phyloP scores from a whole-genome alignment of 2,888 invertebrate genomes.

The Mamestra brassicae region DNA sequence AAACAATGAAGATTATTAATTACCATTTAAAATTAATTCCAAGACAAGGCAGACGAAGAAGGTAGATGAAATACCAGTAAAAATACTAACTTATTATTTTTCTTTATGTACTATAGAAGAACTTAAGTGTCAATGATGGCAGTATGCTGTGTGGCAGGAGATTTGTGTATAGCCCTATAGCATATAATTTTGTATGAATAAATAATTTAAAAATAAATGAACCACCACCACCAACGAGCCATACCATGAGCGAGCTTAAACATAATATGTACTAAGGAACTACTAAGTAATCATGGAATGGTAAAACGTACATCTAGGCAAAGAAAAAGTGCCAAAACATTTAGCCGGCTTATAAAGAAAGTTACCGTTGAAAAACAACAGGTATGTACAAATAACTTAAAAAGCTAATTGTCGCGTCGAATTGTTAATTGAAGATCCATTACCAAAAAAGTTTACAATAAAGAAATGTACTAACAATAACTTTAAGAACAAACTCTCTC shows the following conservation, averaged over 20 bases:
- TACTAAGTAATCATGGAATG: not conserved
- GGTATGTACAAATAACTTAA: not conserved
- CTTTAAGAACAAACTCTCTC: conserved; percentile 16
- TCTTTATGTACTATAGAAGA: too few species aligned
- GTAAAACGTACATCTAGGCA: not conserved
- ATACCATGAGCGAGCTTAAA: not conserved
- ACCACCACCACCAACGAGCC: too few species aligned
- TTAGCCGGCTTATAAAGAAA: conserved; percentile 12
- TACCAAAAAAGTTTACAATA: conserved; percentile 5
- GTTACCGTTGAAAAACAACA: not conserved
- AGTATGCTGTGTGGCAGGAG: too few species aligned
- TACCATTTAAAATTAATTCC: not conserved
- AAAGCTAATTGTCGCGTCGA: conserved; percentile 24
- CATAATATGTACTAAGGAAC: not conserved
- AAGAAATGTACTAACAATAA: conserved; percentile 23
- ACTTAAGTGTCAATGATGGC: not conserved
- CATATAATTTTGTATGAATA: too few species aligned
- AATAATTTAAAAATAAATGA: too few species aligned
- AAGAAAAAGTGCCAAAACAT: conserved; percentile 15
- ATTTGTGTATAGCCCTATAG: too few species aligned
- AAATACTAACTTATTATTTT: not conserved
- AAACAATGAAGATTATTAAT: not conserved
- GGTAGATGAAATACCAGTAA: not conserved
- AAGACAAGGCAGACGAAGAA: not conserved
- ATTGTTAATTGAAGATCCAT: conserved; percentile 39